Percentiles rank a stretch among this genome's conserved stretches.
These are phyloP conservation scores for Ichneumoninae sp. DNA, from an alignment of 2,888 invertebrate genomes.

Conservation along the genomic window DNA sequence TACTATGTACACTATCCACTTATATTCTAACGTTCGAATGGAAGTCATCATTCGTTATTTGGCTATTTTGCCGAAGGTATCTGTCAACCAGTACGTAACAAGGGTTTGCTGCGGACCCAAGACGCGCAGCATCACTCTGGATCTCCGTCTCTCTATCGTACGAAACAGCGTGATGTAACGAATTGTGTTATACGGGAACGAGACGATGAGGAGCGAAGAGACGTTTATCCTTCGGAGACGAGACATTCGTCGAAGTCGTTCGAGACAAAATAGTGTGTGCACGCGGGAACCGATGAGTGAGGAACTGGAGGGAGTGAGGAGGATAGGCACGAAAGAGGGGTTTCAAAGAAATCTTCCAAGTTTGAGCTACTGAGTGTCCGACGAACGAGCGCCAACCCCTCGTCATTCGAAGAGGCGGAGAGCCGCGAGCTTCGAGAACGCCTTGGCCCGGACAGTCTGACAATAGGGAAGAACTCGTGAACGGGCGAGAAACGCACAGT, in stretches of 20 bases:
- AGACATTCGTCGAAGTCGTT: constrained; percentile 46
- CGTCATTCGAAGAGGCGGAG: constrained; percentile 58
- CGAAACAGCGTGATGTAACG: constrained; percentile 54
- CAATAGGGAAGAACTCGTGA: constrained; percentile 75
- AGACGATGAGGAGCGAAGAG: constrained; percentile 41
- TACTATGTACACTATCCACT: not conserved
- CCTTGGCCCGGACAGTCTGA: constrained; percentile 72
- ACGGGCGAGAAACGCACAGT: constrained; percentile 77
- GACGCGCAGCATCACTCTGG: constrained; percentile 18
- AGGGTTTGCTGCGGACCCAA: not conserved
- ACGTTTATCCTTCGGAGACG: constrained; percentile 31
- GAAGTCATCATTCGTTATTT: constrained; percentile 25
- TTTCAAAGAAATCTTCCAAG: constrained; percentile 60
- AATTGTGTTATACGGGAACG: constrained; percentile 39
- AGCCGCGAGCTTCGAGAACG: constrained; percentile 69
- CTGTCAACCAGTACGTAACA: constrained; percentile 13
- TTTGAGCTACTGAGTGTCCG: constrained; percentile 70
- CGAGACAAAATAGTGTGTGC: constrained; percentile 40
- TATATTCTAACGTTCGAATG: not conserved
- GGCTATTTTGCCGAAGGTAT: constrained; percentile 8
- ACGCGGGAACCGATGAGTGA: constrained; percentile 27
- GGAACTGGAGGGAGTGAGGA: constrained; percentile 45
- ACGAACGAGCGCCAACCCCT: constrained; percentile 58
- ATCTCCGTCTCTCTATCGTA: not conserved
- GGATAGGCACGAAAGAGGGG: constrained; percentile 34